Conservation (phyloP, 2,797 vertebrate genomes). For the Numenius phaeopus region DNA sequence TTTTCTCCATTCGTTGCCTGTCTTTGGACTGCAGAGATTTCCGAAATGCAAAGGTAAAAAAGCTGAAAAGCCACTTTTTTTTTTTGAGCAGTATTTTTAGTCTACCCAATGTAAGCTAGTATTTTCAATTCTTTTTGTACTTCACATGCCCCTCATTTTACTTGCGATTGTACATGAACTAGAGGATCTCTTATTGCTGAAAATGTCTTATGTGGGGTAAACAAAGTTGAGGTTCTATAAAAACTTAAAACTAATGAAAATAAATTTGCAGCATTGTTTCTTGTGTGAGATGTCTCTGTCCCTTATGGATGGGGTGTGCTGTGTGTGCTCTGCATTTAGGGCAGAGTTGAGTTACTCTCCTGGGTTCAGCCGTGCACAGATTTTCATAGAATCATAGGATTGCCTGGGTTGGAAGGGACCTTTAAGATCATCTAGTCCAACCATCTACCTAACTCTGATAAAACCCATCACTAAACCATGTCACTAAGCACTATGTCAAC, state of each 20-base stretch:
- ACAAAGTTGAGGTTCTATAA: constrained; percentile 49
- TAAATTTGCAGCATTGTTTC: constrained; percentile 56
- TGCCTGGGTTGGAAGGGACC: no score
- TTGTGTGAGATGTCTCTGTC: constrained; percentile 52
- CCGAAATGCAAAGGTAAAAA: constrained; percentile 26
- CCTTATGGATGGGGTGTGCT: constrained; percentile 23
- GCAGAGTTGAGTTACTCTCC: background rate
- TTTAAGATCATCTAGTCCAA: no score
- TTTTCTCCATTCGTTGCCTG: background rate
- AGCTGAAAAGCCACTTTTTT: background rate
- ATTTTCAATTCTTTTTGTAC: background rate
- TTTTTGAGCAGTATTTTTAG: background rate
- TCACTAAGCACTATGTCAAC: no score
- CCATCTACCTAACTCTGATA: no score
- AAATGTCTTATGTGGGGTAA: constrained; percentile 32
- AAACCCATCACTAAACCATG: no score
- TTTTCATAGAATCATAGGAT: background rate
- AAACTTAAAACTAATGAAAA: constrained; percentile 44
- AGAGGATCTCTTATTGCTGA: constrained; percentile 3
- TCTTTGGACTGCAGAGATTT: constrained; percentile 14
- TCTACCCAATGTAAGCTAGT: background rate
- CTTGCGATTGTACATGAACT: constrained; percentile 5
- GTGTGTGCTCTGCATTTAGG: background rate
- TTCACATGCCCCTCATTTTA: constrained; percentile 8
- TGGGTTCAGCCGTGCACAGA: background rate